Percentiles rank a stretch among this genome's conserved stretches.
Evolutionary conservation across 1,140 invertebrate species (phyloP).

Genomic region (Battus philenor): DNA sequence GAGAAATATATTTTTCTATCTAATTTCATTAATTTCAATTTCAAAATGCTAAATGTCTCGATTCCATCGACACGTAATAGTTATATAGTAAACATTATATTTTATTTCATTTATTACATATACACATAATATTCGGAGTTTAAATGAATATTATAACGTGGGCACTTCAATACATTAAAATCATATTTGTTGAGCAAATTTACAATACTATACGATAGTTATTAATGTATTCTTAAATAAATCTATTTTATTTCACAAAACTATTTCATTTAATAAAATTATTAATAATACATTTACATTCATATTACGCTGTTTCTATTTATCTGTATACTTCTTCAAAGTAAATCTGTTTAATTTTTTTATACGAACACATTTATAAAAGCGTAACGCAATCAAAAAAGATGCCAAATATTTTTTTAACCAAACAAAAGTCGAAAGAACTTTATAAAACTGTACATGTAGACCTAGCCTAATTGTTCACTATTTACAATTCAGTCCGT

Average conservation of each 20-base stretch:
- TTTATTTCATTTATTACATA: too few relatives aligned
- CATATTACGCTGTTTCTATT: not conserved
- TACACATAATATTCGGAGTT: too few relatives aligned
- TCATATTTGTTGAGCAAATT: slow-evolving; percentile 13
- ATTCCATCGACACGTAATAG: not conserved
- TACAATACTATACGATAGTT: slow-evolving; percentile 9
- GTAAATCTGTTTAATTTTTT: not conserved
- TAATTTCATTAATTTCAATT: slow-evolving; percentile 16
- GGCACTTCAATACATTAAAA: not conserved
- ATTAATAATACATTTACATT: too few relatives aligned
- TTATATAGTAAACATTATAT: too few relatives aligned
- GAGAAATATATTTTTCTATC: slow-evolving; percentile 24
- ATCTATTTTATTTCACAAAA: not conserved
- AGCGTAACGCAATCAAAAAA: not conserved
- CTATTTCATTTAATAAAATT: too few relatives aligned
- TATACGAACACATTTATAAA: not conserved
- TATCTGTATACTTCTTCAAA: not conserved
- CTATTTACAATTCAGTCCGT: slow-evolving; percentile 55
- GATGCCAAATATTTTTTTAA: not conserved
- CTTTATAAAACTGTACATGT: slow-evolving; percentile 16
- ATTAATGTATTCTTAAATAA: slow-evolving; percentile 5
- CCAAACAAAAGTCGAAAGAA: not conserved
- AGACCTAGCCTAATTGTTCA: slow-evolving; percentile 27
- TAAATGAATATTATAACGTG: too few relatives aligned
- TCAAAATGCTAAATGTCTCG: not conserved